These are phyloP conservation scores for Potorous gilbertii DNA, from an alignment of 2,797 vertebrate species.

Conservation along the genomic window DNA sequence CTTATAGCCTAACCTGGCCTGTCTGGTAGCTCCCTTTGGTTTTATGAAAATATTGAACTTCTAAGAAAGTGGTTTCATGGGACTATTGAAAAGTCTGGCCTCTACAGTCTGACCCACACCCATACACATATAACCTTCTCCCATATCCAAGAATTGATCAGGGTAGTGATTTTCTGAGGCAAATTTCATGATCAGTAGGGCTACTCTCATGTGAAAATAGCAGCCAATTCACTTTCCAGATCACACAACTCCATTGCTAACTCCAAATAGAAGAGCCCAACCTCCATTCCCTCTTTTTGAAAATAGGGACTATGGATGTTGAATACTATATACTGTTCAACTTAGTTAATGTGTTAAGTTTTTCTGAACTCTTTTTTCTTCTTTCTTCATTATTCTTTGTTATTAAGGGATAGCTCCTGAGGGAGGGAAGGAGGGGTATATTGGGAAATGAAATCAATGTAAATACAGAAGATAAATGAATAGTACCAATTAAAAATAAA, in stretches of 20 bases:
- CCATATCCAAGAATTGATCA: fast-evolving
- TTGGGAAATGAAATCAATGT: background rate
- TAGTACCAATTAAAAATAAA: background rate
- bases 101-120: background rate
- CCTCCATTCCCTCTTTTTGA: background rate
- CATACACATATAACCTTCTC: background rate
- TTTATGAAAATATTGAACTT: too few relatives aligned
- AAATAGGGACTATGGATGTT: background rate
- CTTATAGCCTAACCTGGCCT: too few relatives aligned
- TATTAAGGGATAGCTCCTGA: background rate
- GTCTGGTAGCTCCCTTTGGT: too few relatives aligned
- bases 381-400: background rate
- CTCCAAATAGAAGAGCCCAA: background rate
- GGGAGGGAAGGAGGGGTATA: background rate
- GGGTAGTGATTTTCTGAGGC: too few relatives aligned
- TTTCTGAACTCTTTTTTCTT: background rate
- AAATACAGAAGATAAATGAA: background rate
- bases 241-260: background rate
- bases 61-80: too few relatives aligned
- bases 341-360: background rate
- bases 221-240: fast-evolving
- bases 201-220: too few relatives aligned
- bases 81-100: too few relatives aligned
- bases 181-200: too few relatives aligned
- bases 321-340: background rate